Base-by-base conservation (phyloP, 2,888 invertebrate species). In the Sphinx pinastri region DNA sequence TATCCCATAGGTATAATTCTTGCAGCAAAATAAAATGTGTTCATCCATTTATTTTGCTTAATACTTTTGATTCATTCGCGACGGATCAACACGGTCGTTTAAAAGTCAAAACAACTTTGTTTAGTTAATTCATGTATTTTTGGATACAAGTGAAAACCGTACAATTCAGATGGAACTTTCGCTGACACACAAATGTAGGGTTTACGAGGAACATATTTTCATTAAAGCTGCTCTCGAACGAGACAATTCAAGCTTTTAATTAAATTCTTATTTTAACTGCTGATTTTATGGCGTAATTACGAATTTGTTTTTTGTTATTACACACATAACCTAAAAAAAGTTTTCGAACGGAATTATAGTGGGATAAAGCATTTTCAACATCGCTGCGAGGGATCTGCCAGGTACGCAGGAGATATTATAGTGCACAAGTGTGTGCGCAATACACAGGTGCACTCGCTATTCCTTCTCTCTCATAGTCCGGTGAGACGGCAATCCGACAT, bases 21-120 rank as follows among this genome's bases (percentile, higher is more conserved):
- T 19, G 6, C 19, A 49, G 49, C 19, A 59, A 63, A 63, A 38
- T n/a, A 59, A 47, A 11, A n/a, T 63, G 6, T 6, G 45, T 47
- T 16, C 10, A 4, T 16, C 19, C 12, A 4, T 47, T n/a, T 49
- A 19, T 63, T 63, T 63, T 19, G 13, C 19, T 19, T 19, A 16
- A 59, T 19, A 19, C 19, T 63, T 49, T 63, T 8, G 19, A 47
- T 60, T 49, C 49, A 47, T 63, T 47, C 49, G 19, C 19, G 47
- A 47, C 6, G 47, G 45, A 60, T 60, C 11, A 16, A n/a, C 19
- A 60, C 19, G 63, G 63, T 49, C 63, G 13, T 49, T 12, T 19
- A 19, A 63, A 63, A 63, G 63, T 63, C 19, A 47, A 63, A 63
- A 63, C 63, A 19, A 47, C 13, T 19, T 19, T 49, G 16, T n/a